Base-by-base conservation (phyloP, 92 coral and sea anemone genomes). In the Actinernus sp. region DNA sequence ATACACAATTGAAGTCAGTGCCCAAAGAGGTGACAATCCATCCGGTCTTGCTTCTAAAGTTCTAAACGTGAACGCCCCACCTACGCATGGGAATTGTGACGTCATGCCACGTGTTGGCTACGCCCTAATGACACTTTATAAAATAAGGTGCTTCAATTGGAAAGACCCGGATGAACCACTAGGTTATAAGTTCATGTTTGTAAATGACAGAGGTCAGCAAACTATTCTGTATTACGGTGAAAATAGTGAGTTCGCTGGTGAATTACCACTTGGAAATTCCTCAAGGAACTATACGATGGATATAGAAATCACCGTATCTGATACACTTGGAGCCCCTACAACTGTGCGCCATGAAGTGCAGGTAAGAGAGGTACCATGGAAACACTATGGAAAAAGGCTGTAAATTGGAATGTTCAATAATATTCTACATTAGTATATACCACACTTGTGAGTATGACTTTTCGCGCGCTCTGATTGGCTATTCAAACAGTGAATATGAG, bases 41-140 rank as follows among this genome's bases (percentile, higher is more conserved):
- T 67, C 62, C 30, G 92, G 92, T 26, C 60, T 58, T 40, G 87
- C 92, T 38, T 59, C 83, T 23, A n/a, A 18, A 25, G 43, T 24
- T 19, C 46, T 78, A 20, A 26, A 58, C 61, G 83, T 79, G n/a
- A 86, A 86, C 79, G 54, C 74, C 49, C 60, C 83, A 9, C 92
- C 92, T 1, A 34, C 4, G 26, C 67, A 49, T 17, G 92, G 92
- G 4, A 25, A 54, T 9, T 86, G 92, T 52, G 67, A 67, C 63
- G 87, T 79, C 21, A 49, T 73, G n/a, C 92, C 92, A 61, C 74
- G 68, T 54, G 67, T 67, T 24, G 92, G 92, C 3, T 61, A 79
- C 83, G 92, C 74, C 74, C 79, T 86, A n/a, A 49, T 74, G 49
- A 80, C 87, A 7, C 47, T 33, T 38, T 86, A 64, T 46, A 44